phyloP scores from a whole-genome alignment of 35 echinoderm and acorn worm genomes.

The Patiria miniata region DNA sequence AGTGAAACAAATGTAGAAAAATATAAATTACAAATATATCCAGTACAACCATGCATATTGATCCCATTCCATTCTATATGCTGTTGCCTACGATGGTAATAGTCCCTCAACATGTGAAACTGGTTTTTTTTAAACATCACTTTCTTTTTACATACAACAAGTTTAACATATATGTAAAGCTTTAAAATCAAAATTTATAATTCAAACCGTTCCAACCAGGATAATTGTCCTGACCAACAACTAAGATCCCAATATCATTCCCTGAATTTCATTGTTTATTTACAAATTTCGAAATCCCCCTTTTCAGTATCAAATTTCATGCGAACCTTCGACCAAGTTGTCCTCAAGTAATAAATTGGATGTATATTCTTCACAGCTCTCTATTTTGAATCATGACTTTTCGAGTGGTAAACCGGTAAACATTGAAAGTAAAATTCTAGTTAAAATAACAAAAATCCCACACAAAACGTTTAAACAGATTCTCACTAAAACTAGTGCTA shows the following conservation, averaged over 20 bases:
- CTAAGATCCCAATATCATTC: neutral
- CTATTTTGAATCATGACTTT: conserved; percentile 22
- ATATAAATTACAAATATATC: too few relatives aligned
- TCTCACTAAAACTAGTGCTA: neutral
- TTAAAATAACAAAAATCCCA: neutral
- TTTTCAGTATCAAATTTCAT: neutral
- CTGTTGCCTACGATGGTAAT: too few relatives aligned
- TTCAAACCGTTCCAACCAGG: neutral
- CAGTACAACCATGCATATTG: too few relatives aligned
- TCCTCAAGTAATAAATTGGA: too few relatives aligned
- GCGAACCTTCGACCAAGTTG: too few relatives aligned
- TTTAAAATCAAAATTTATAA: neutral
- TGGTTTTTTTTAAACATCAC: neutral
- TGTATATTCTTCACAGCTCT: neutral
- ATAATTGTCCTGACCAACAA: neutral
- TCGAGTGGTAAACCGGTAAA: neutral
- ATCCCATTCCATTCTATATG: too few relatives aligned
- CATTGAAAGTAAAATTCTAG: neutral
- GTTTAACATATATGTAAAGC: neutral
- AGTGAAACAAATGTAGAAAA: too few relatives aligned
- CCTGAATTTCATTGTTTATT: conserved; percentile 10
- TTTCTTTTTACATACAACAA: neutral
- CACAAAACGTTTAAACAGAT: conserved; percentile 14
- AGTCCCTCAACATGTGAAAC: conserved; percentile 1
- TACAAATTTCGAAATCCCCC: conserved; percentile 4